These are phyloP conservation scores for Corythornis vintsioides DNA, from an alignment of 2,113 vertebrate genomes.

Conservation along the genomic window DNA sequence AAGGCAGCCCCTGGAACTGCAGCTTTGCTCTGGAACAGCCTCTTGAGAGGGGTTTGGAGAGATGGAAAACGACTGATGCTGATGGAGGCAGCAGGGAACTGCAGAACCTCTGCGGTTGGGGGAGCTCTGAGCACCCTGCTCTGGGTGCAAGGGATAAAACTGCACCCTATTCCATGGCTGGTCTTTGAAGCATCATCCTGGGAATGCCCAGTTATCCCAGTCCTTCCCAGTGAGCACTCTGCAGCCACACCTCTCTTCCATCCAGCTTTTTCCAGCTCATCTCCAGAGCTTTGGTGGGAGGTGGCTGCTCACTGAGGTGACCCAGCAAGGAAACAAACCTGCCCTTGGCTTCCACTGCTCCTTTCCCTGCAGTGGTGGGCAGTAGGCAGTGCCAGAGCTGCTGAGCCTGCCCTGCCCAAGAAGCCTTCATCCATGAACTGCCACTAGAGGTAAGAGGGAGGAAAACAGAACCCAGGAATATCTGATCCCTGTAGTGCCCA, in stretches of 20 bases:
- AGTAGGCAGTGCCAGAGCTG: not conserved
- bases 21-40: not conserved
- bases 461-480: not conserved
- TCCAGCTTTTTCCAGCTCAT: too few species aligned
- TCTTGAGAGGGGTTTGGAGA: not conserved
- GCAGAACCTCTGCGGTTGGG: not conserved
- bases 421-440: not conserved
- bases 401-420: not conserved
- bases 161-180: fast-evolving
- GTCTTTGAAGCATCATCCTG: too few species aligned
- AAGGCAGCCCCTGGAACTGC: not conserved
- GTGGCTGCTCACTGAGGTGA: fast-evolving
- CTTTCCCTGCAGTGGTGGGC: not conserved
- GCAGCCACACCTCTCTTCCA: not conserved
- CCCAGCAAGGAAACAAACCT: not conserved
- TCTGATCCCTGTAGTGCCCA: too few species aligned
- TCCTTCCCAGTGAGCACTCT: not conserved
- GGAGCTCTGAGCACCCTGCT: too few species aligned
- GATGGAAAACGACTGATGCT: not conserved
- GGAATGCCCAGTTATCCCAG: not conserved
- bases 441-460: not conserved
- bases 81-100: not conserved
- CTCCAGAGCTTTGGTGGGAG: not conserved
- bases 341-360: not conserved
- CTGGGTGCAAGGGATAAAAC: not conserved